Base-by-base conservation (phyloP, 2,113 vertebrate species). In the Mesitornis unicolor region DNA sequence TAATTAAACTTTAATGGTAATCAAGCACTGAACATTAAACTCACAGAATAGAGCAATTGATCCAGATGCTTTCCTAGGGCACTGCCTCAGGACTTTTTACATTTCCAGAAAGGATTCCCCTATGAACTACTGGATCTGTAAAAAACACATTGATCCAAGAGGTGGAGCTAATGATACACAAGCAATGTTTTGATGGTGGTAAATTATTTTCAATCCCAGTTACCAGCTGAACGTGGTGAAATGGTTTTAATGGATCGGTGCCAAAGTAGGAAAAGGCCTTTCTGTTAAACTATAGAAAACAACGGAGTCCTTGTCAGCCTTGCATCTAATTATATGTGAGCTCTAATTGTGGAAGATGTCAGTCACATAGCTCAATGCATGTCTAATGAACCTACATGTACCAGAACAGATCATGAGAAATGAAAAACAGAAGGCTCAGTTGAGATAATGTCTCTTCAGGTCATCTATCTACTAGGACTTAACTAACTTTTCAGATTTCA, bases 261-360 rank as follows among this genome's bases (percentile, higher is more conserved):
- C 83, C 79, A 95, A 77, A 56, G 33, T 21, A 79, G 75, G 88
- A 84, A 87, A 92, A 90, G 51, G 53, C 51, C 13, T 64, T 74
- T 74, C 61, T 92, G 80, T 54, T 68, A 90, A 95, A 60, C 71
- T 92, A 90, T 57, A 94, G 80, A 69, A 90, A 84, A 94, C 93
- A 95, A 95, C 31, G 71, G 75, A 93, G 63, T 75, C 88, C 71
- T 95, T 93, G 93, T 93, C 88, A 94, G 73, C 64, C 26, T 29
- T 75, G 64, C 73, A 89, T 84, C 92, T 87, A 92, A 92, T 96
- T 80, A 90, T 45, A 88, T 0, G 0, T 9, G 47, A 86, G 60
- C 64, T 48, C 61, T 88, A 89, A 89, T 53, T 84, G 74, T 79
- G 82, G 71, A 77, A 71, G 67, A 90, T 36, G 56, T 17, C 90